A percentile compares a stretch with the other conserved stretches of the same genome.
phyloP scores from a whole-genome alignment of 1,140 invertebrate species.

The Elymnias hypermnestra region DNA sequence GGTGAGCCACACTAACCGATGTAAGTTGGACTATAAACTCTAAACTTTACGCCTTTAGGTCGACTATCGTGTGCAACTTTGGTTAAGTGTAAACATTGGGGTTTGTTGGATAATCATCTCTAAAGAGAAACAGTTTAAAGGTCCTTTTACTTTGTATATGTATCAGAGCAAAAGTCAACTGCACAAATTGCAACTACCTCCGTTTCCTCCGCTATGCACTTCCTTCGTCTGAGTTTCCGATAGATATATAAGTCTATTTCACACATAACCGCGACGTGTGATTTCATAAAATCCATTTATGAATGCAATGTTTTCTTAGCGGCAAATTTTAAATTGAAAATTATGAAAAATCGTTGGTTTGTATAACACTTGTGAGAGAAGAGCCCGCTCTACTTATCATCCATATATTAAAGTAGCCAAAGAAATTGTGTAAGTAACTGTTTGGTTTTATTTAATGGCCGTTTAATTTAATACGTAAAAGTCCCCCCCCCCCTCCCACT shows the following conservation, averaged over 20 bases:
- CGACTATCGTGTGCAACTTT: constrained; percentile 7
- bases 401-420: too few species aligned
- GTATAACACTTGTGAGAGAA: not conserved
- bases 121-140: constrained; percentile 15
- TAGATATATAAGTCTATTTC: constrained; percentile 23
- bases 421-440: too few species aligned
- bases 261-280: constrained; percentile 12
- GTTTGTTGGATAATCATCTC: constrained; percentile 18
- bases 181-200: constrained; percentile 33
- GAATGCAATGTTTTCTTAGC: not conserved
- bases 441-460: too few species aligned
- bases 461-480: too few species aligned
- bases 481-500: too few species aligned
- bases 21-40: constrained; percentile 11
- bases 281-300: constrained; percentile 6
- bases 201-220: constrained; percentile 35
- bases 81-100: not conserved
- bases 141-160: constrained; percentile 14
- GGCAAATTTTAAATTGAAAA: not conserved
- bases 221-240: constrained; percentile 29
- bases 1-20: constrained; percentile 10
- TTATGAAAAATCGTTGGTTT: not conserved
- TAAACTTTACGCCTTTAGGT: constrained; percentile 14
- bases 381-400: too few species aligned
- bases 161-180: constrained; percentile 22